Evolutionary conservation across 2,113 vertebrate species (phyloP), one percentile per base, ranked within the genome.

Genomic region (Alexandromys fortis): DNA sequence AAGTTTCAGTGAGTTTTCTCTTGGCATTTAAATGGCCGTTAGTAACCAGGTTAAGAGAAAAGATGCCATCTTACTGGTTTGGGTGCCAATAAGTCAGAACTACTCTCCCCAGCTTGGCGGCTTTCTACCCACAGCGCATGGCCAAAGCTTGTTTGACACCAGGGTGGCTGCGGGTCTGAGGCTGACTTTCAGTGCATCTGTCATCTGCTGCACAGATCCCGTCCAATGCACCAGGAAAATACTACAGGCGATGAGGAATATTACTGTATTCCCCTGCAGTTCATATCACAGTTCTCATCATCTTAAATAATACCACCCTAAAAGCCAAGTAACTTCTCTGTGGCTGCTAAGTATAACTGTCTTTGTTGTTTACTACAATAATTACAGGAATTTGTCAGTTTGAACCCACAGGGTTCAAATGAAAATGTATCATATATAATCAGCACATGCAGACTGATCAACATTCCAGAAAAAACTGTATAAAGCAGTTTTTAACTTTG

Each of bases 291-390:
- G 47, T 42, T 89, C 92, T 89, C 86, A 33, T 70, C 76, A 90
- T 24, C 61, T 70, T 92, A 28, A 55, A 86, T 42, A 96, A 49
- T 14, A 88, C 11, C n/a, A 94, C 42, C 10, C 45, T 90, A 63
- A 82, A 79, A 68, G 26, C 91, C 94, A 92, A 77, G 61, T 47
- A 68, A 94, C 47, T 10, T 52, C 63, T n/a, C 22, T 8, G 85
- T 19, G 28, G 38, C 38, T 87, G 63, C 65, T 77, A 73, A 22
- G 67, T 63, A 55, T 9, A 91, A 68, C 24, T 92, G 52, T 55
- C 58, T 96, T 89, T 92, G 17, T 24, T 94, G 87, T 85, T 94
- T 65, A 89, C 12, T 85, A 86, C 88, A 92, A 90, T 90, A 79
- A 87, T 78, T 16, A 86, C 68, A 42, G 72, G 91, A 67, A 17